Percentiles rank a stretch among this genome's conserved stretches.
Conservation (phyloP, 2,113 vertebrate species). For the Pyxicephalus adspersus region DNA sequence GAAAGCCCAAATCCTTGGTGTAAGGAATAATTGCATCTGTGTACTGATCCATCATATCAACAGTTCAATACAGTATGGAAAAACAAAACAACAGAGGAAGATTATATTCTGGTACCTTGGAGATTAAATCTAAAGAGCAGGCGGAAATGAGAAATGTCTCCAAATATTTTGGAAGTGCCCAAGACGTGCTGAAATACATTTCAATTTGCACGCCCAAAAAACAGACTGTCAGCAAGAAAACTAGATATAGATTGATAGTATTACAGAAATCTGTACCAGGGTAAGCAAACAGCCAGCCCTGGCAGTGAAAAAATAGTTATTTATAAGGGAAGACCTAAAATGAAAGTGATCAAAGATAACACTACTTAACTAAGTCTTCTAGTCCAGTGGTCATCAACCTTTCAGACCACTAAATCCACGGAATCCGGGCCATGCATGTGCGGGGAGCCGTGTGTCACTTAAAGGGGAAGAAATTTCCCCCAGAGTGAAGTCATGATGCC, state of each 20-base stretch:
- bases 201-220: conserved; percentile 14
- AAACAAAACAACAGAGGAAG: conserved; percentile 11
- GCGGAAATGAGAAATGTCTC: conserved; percentile 42
- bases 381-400: no score
- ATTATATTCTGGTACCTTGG: conserved; percentile 12
- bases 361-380: no score
- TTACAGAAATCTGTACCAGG: neutral
- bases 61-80: neutral
- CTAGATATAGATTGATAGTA: neutral
- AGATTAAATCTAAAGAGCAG: conserved; percentile 41
- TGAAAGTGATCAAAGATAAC: no score
- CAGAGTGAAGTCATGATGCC: no score
- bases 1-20: neutral
- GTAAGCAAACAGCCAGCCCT: neutral
- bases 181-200: conserved; percentile 16
- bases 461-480: no score
- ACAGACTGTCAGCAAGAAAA: conserved; percentile 14
- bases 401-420: no score
- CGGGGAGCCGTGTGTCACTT: no score
- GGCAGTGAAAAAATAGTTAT: neutral
- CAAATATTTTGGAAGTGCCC: conserved; percentile 34
- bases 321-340: no score
- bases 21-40: neutral
- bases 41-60: neutral
- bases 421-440: no score